Evolutionary conservation across 1,140 invertebrate genomes (phyloP).

Genomic region (Cydia fagiglandana): DNA sequence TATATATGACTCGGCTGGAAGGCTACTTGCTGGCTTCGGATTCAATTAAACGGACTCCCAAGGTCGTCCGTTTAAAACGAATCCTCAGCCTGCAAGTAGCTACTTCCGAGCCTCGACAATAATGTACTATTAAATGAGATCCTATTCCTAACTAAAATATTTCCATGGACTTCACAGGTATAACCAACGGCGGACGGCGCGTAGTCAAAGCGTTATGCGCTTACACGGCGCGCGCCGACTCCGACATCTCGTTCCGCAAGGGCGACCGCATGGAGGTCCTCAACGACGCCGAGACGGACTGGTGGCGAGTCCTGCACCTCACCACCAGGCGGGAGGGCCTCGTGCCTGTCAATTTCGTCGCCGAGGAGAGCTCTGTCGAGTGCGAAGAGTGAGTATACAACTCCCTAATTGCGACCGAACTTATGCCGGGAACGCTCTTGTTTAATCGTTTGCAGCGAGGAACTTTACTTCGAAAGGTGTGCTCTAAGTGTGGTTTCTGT

Average conservation of each 20-base stretch:
- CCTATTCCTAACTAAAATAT: background rate
- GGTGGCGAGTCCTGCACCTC: constrained; percentile 95
- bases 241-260: constrained; percentile 95
- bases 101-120: too few relatives aligned
- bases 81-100: too few relatives aligned
- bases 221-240: constrained; percentile 93
- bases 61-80: too few relatives aligned
- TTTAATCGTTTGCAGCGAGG: background rate
- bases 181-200: constrained; percentile 76
- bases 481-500: background rate
- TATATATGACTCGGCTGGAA: too few relatives aligned
- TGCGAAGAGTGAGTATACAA: constrained; percentile 94
- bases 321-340: constrained; percentile 91
- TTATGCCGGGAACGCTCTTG: background rate
- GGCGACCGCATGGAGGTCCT: constrained; percentile 94
- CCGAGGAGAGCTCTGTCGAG: constrained; percentile 94
- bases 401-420: background rate
- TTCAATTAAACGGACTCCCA: too few relatives aligned
- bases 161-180: constrained; percentile 49
- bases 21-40: too few relatives aligned
- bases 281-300: constrained; percentile 94
- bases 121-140: too few relatives aligned
- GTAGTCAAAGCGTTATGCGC: constrained; percentile 95
- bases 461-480: background rate
- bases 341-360: constrained; percentile 96